Evolutionary conservation across 2,888 invertebrate species (phyloP).

Genomic region (Xylota sylvarum): DNA sequence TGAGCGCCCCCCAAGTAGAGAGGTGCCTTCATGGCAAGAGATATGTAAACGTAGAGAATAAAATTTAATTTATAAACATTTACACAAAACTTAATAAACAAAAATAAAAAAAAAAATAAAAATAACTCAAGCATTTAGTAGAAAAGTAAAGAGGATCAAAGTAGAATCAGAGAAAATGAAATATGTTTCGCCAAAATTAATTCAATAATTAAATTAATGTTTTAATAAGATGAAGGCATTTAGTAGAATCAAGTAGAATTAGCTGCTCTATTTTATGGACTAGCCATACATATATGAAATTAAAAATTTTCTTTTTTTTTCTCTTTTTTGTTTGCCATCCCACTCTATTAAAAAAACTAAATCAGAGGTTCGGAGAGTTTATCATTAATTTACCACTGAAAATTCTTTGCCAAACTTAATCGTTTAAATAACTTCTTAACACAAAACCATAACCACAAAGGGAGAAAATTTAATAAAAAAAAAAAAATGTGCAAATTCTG

Average conservation of each 20-base stretch:
- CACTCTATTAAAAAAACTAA: not conserved
- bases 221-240: conserved; percentile 47
- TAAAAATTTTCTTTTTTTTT: not conserved
- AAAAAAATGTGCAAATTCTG: conserved; percentile 25
- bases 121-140: conserved; percentile 68
- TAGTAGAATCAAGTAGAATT: conserved; percentile 43
- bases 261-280: conserved; percentile 1
- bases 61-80: conserved; percentile 67
- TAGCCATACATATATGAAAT: not conserved
- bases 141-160: conserved; percentile 41
- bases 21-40: conserved; percentile 46
- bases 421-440: conserved; percentile 1
- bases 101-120: conserved; percentile 14
- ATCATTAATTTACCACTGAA: conserved; percentile 60
- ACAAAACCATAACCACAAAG: conserved; percentile 9
- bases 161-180: conserved; percentile 8
- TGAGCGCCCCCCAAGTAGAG: conserved; percentile 38
- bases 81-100: conserved; percentile 16
- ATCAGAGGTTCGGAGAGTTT: no score
- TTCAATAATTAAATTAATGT: conserved; percentile 58
- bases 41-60: conserved; percentile 63
- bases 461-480: not conserved
- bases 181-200: conserved; percentile 56
- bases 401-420: conserved; percentile 60
- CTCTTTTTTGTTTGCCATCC: not conserved